phyloP scores from a whole-genome alignment of 2,888 invertebrate genomes.

The Amblyjoppa fuscipennis region DNA sequence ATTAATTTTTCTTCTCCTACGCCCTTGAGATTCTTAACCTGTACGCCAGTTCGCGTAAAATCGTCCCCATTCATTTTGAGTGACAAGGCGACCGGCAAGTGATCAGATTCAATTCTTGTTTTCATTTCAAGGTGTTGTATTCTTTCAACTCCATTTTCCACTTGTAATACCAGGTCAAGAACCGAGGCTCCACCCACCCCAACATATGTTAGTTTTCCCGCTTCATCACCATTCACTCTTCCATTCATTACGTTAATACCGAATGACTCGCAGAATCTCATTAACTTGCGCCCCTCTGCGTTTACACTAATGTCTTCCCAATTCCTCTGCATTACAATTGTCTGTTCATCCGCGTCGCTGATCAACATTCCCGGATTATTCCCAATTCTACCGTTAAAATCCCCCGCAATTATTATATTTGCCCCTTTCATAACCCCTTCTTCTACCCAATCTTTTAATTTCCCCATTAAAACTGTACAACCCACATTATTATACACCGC shows the following conservation, averaged over 20 bases:
- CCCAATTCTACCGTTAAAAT: slow-evolving; percentile 54
- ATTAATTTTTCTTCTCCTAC: background rate
- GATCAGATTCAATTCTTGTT: slow-evolving; percentile 48
- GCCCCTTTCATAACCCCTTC: slow-evolving; percentile 22
- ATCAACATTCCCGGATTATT: background rate
- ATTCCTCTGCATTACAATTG: no score
- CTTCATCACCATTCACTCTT: slow-evolving; percentile 33
- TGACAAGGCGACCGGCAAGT: slow-evolving; percentile 36
- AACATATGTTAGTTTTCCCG: slow-evolving; percentile 44
- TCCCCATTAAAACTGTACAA: background rate
- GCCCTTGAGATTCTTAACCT: background rate
- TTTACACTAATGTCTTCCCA: no score
- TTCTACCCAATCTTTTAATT: slow-evolving; percentile 4
- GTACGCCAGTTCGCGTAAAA: background rate
- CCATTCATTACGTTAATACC: slow-evolving; percentile 48
- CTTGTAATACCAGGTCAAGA: slow-evolving; percentile 39
- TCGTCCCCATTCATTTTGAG: background rate
- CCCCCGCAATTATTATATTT: slow-evolving; percentile 40
- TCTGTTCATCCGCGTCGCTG: no score
- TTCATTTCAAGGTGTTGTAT: slow-evolving; percentile 4
- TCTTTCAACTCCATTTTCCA: background rate
- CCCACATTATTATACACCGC: slow-evolving; percentile 42
- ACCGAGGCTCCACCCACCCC: slow-evolving; percentile 33
- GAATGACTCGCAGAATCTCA: slow-evolving; percentile 27
- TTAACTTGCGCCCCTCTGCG: slow-evolving; percentile 2